Percentiles rank a stretch among this genome's conserved stretches.
phyloP scores from a whole-genome alignment of 2,797 vertebrate genomes.

The Sebastes ruberrimus region DNA sequence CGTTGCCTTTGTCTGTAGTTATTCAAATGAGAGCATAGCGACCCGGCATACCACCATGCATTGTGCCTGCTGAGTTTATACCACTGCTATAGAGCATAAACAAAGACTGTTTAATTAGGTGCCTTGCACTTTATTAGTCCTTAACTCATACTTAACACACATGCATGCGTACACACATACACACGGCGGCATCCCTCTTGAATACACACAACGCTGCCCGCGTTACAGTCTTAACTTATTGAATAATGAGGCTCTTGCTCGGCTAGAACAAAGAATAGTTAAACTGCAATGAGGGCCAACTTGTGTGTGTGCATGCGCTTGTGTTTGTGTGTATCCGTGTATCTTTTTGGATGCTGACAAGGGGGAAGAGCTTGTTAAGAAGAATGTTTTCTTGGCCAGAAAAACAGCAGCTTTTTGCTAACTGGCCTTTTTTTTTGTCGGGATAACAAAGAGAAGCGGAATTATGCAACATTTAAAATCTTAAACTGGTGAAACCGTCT shows the following conservation, averaged over 20 bases:
- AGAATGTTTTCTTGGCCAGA: slow-evolving; percentile 68
- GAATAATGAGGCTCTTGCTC: slow-evolving; percentile 73
- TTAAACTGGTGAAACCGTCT: slow-evolving; percentile 24
- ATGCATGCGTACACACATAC: slow-evolving; percentile 15
- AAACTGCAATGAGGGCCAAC: slow-evolving; percentile 60
- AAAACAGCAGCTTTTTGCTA: slow-evolving; percentile 67
- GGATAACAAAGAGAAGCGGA: slow-evolving; percentile 58
- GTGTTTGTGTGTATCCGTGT: slow-evolving; percentile 45
- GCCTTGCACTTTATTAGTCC: slow-evolving; percentile 80
- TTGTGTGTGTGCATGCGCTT: slow-evolving; percentile 31
- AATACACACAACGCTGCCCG: slow-evolving; percentile 46
- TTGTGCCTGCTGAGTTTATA: slow-evolving; percentile 75
- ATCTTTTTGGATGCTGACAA: slow-evolving; percentile 57
- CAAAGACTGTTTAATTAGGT: slow-evolving; percentile 85
- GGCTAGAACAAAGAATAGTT: slow-evolving; percentile 64
- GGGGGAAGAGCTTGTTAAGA: slow-evolving; percentile 67
- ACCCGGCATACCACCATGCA: slow-evolving; percentile 68
- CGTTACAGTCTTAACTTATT: slow-evolving; percentile 64
- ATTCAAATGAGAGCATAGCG: slow-evolving; percentile 74
- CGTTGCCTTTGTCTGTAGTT: slow-evolving; percentile 71
- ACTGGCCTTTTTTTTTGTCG: slow-evolving; percentile 52
- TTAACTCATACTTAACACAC: slow-evolving; percentile 79
- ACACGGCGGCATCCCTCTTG: slow-evolving; percentile 37
- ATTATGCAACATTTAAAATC: slow-evolving; percentile 47
- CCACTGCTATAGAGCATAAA: slow-evolving; percentile 76